Evolutionary conservation across 2,888 invertebrate genomes (phyloP), one percentile per base, ranked within the genome.

Genomic region (Adela reaumurella): DNA sequence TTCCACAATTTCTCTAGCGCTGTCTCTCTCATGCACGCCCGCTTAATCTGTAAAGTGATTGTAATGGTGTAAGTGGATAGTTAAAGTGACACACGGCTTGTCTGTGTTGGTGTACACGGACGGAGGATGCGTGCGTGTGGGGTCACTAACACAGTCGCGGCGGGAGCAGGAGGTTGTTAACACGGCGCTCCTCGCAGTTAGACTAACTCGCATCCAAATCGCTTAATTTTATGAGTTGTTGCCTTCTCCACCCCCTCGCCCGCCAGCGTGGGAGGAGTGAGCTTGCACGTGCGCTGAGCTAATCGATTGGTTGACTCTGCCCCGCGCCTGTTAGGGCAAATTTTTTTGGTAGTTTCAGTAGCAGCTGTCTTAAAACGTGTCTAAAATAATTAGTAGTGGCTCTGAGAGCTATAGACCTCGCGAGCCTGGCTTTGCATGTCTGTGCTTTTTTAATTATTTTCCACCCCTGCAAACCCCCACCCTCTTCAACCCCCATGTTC

Each of bases 191-290:
- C 72, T 72, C 74, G 69, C 76, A 73, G 76, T 77, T 73, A 74
- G 72, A 79, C 79, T 79, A 78, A 77, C 78, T 74, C 74, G 67
- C 76, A 76, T 74, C 77, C 76, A 76, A 78, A 78, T 78, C 79
- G 78, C 78, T 79, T 79, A 77, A 79, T 80, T 80, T 80, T 79
- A 80, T 78, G 79, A 79, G 79, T 79, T 79, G 78, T 77, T 78
- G 78, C 77, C 77, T 77, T 74, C 78, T 76, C 78, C 78, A 77
- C 78, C 78, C 77, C 77, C 74, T 72, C 70, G 62, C 57, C 58
- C n/a, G n/a, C n/a, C 58, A 58, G 57, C 57, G 51, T 57, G 58
- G 50, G 51, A 56, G 66, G 52, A 54, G 62, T 72, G 63, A 67
- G 72, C 62, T 77, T 72, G 62, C 51, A 20, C 17, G 17, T 11